phyloP scores from a whole-genome alignment of 2,113 vertebrate species.

The Eupsittula cactorum region DNA sequence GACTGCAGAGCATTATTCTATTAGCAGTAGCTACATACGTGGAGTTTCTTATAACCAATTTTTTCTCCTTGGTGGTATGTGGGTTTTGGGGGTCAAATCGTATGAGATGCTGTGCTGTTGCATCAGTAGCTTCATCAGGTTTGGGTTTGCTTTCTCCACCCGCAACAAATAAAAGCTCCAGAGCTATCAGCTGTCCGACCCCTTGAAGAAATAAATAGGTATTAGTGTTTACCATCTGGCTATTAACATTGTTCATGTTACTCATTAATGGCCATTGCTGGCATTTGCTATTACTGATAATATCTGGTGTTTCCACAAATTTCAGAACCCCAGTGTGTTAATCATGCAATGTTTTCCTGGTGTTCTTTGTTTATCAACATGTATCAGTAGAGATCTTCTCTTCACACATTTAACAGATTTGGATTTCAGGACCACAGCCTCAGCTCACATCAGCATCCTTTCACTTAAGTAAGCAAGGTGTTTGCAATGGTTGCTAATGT shows the following conservation, averaged over 20 bases:
- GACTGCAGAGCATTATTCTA: background rate
- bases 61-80: conserved; percentile 68
- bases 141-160: conserved; percentile 72
- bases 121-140: conserved; percentile 77
- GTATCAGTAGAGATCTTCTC: background rate
- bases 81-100: conserved; percentile 83
- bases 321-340: background rate
- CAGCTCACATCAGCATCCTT: background rate
- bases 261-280: background rate
- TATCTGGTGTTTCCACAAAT: background rate
- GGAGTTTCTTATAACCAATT: conserved; percentile 82
- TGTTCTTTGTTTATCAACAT: background rate
- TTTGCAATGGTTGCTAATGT: background rate
- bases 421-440: background rate
- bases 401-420: background rate
- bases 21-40: conserved; percentile 71
- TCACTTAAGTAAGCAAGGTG: background rate
- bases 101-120: conserved; percentile 83
- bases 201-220: conserved; percentile 71
- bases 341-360: background rate
- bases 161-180: conserved; percentile 82
- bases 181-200: conserved; percentile 79
- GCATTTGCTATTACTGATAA: background rate
- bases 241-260: background rate
- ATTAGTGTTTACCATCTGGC: background rate